Conservation (phyloP, 2,888 invertebrate genomes). For the Ormyrus labotus region DNA sequence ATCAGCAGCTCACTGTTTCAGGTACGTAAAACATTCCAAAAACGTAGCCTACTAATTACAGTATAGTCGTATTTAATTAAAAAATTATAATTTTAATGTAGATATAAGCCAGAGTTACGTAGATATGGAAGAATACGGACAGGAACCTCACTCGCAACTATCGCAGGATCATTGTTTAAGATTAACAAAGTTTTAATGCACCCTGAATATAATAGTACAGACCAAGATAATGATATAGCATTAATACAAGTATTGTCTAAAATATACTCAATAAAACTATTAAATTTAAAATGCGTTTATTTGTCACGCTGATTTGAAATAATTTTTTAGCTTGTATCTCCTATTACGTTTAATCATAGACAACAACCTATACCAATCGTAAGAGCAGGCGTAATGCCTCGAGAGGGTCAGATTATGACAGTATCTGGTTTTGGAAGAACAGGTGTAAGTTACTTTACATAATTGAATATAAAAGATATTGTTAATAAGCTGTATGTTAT, state of each 20-base stretch:
- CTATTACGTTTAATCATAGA: conserved; percentile 22
- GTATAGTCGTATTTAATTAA: neutral
- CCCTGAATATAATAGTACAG: neutral
- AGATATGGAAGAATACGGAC: neutral
- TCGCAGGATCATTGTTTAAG: neutral
- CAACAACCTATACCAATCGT: conserved; percentile 30
- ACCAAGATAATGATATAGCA: conserved; percentile 21
- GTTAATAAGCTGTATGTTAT: neutral
- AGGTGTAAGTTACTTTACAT: conserved; percentile 20
- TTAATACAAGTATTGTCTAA: conserved; percentile 8
- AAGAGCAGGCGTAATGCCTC: conserved; percentile 8
- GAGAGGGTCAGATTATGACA: conserved; percentile 11
- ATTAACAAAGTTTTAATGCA: conserved; percentile 9
- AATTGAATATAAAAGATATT: neutral
- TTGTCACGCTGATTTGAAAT: neutral
- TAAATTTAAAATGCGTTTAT: no score
- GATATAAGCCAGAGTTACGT: no score
- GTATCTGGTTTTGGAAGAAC: conserved; percentile 43
- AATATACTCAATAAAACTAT: neutral
- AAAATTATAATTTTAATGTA: neutral
- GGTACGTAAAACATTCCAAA: neutral
- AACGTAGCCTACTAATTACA: neutral
- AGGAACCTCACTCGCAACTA: neutral
- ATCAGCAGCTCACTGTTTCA: neutral
- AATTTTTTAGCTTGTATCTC: conserved; percentile 19